Evolutionary conservation across 2,888 invertebrate species (phyloP).

Genomic region (Celastrina argiolus): DNA sequence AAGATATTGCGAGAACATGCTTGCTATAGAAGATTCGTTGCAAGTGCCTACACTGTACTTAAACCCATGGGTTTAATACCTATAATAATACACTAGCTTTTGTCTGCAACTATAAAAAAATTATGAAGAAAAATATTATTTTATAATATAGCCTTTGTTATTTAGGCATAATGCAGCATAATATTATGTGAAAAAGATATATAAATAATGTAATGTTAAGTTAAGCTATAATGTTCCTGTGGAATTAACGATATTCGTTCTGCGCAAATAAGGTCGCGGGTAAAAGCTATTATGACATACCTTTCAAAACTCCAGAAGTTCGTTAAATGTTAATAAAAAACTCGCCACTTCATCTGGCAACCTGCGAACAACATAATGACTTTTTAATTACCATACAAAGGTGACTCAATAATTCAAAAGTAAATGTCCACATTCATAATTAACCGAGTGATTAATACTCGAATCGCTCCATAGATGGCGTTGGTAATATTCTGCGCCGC

Average conservation of each 20-base stretch:
- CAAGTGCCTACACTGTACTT: too few species aligned
- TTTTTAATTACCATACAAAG: slow-evolving; percentile 42
- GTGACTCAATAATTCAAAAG: slow-evolving; percentile 23
- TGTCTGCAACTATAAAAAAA: too few species aligned
- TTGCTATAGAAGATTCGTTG: too few species aligned
- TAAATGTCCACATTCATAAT: slow-evolving; percentile 19
- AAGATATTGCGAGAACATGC: neutral
- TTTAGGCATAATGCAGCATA: too few species aligned
- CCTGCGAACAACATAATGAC: slow-evolving; percentile 52
- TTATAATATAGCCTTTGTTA: too few species aligned
- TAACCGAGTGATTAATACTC: slow-evolving; percentile 30
- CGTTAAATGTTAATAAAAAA: slow-evolving; percentile 33
- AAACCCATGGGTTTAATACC: too few species aligned
- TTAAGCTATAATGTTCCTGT: neutral
- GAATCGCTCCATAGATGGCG: slow-evolving; percentile 42
- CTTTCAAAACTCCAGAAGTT: slow-evolving; percentile 26
- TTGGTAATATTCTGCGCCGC: slow-evolving; percentile 45
- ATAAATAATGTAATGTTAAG: too few species aligned
- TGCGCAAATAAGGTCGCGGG: neutral
- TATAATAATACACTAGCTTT: too few species aligned
- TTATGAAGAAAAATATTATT: too few species aligned
- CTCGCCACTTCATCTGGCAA: slow-evolving; percentile 41
- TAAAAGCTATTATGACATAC: slow-evolving; percentile 22
- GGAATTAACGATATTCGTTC: neutral
- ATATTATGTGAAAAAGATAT: too few species aligned